These are phyloP conservation scores for Drosophila meridiana DNA, from an alignment of 2,888 invertebrate genomes.

Conservation along the genomic window DNA sequence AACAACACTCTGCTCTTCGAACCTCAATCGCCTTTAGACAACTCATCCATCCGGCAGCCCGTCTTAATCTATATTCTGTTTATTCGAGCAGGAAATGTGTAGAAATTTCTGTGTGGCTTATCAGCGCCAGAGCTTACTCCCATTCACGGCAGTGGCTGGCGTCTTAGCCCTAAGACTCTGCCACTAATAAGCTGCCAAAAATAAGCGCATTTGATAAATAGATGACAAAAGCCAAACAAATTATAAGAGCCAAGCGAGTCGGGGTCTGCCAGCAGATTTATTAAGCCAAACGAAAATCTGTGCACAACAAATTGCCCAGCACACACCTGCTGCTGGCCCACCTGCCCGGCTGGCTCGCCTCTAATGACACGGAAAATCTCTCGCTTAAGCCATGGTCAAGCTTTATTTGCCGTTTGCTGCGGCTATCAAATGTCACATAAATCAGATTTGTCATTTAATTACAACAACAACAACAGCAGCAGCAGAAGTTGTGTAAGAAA, in stretches of 20 bases:
- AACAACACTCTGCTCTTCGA: neutral
- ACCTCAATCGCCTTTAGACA: neutral
- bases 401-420: constrained; percentile 31
- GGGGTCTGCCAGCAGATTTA: constrained; percentile 59
- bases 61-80: constrained; percentile 1
- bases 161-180: constrained; percentile 35
- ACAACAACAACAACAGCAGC: constrained; percentile 56
- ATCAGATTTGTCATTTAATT: constrained; percentile 78
- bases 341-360: constrained; percentile 4
- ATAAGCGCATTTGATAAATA: constrained; percentile 79
- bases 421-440: constrained; percentile 81
- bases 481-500: constrained; percentile 12
- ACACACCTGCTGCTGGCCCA: constrained; percentile 27
- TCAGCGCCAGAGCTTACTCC: neutral
- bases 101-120: constrained; percentile 3
- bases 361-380: constrained; percentile 40
- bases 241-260: constrained; percentile 54
- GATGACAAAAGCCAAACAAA: constrained; percentile 76
- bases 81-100: neutral
- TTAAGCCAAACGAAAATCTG: constrained; percentile 53
- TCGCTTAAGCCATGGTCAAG: constrained; percentile 52
- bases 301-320: constrained; percentile 55
- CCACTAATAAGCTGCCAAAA: constrained; percentile 75
- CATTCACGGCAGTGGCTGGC: neutral
- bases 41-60: neutral